Base-by-base conservation (phyloP, 1,140 invertebrate species). In the Aleiodes sp. region DNA sequence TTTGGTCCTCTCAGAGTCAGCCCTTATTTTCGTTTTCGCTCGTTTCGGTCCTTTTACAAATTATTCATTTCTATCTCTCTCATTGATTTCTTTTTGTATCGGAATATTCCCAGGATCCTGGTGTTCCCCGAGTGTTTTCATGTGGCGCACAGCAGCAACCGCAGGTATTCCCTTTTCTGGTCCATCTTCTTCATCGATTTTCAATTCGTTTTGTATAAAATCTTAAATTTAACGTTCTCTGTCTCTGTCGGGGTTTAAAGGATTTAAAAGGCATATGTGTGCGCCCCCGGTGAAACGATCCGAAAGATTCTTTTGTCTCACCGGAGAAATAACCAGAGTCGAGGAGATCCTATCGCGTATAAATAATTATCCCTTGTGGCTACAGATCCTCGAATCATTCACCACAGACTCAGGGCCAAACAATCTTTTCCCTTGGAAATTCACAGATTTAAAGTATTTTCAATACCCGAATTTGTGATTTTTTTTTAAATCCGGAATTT, bases 261-360 rank as follows among this genome's bases (percentile, higher is more conserved):
- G 19, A 24, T 26, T 24, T 41, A 21, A 41, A 29, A 41, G 4
- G 14, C 46, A 52, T 56, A 62, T 52, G 31, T 21, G 60, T 19
- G 33, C 35, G 46, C 33, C 46, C 52, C 29, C 39, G 33, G 59
- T 65, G 61, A 72, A 56, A 52, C 24, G 21, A 14, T 26, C 31
- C 26, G 57, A 21, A 33, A 46, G 76, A 79, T 81, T 82, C 83
- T 84, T 86, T 86, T 85, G 83, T 85, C 82, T 84, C 80, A 77
- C 75, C 72, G 72, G 67, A 72, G 73, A 77, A 33, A 63, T 63
- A 52, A 78, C 76, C 78, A 73, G 77, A 72, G 77, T 74, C 78
- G 71, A 84, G 62, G 35, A 52, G 84, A 86, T 86, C 78, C 81
- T 85, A 84, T 86, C 84, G 78, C 75, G 78, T 79, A 80, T 85